Evolutionary conservation across 2,888 invertebrate species (phyloP).

Genomic region (Eupithecia tripunctaria): DNA sequence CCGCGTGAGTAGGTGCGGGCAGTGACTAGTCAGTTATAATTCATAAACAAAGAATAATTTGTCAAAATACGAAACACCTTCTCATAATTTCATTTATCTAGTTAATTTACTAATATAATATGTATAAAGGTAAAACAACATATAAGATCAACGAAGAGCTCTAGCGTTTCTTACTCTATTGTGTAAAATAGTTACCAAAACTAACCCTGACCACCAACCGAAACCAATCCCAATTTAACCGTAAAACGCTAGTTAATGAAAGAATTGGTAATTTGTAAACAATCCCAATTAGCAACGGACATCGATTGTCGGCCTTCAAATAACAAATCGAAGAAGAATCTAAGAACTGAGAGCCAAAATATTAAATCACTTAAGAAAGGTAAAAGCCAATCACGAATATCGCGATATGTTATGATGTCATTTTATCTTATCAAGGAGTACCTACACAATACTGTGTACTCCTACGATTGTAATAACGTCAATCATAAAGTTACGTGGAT

Average conservation of each 20-base stretch:
- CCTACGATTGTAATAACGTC: conserved; percentile 21
- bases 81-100: not conserved
- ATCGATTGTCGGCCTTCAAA: conserved; percentile 20
- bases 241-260: conserved; percentile 47
- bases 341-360: conserved; percentile 9
- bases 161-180: conserved; percentile 12
- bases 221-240: conserved; percentile 55
- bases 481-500: conserved; percentile 34
- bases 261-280: conserved; percentile 42
- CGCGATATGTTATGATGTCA: conserved; percentile 13
- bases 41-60: not conserved
- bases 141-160: not conserved
- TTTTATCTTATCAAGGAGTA: conserved; percentile 37
- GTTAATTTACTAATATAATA: not conserved
- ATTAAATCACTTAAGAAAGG: not conserved
- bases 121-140: not conserved
- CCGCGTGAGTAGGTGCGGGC: too few relatives aligned
- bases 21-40: not conserved
- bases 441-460: not conserved
- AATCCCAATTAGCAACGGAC: conserved; percentile 37
- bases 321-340: conserved; percentile 6
- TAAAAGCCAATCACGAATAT: conserved; percentile 13
- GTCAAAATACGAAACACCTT: not conserved
- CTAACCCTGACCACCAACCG: conserved; percentile 57
- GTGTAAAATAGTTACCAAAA: conserved; percentile 47